Percentiles rank a stretch among this genome's conserved stretches.
phyloP scores from a whole-genome alignment of 1,140 invertebrate species.

The Harpegnathos saltator region DNA sequence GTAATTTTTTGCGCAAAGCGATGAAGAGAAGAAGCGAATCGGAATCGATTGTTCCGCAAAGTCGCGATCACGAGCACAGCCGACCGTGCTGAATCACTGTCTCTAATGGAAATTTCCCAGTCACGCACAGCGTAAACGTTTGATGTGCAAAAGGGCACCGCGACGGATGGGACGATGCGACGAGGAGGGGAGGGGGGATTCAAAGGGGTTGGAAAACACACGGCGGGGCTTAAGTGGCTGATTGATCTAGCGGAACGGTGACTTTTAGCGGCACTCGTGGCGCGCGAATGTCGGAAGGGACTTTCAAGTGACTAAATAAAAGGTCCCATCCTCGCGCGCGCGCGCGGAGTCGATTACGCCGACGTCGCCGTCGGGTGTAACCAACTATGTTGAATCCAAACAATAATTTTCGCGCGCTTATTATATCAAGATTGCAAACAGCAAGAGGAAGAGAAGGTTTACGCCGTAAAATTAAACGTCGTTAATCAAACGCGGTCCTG shows the following conservation, averaged over 20 bases:
- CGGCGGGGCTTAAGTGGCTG: slow-evolving; percentile 35
- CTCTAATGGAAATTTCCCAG: slow-evolving; percentile 23
- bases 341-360: not conserved
- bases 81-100: slow-evolving; percentile 9
- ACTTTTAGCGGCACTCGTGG: slow-evolving; percentile 21
- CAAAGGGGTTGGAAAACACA: slow-evolving; percentile 41
- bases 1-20: not conserved
- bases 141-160: slow-evolving; percentile 35
- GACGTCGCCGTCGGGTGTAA: not conserved
- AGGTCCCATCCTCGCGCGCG: not conserved
- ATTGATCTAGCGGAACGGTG: slow-evolving; percentile 27
- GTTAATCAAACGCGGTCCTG: not conserved
- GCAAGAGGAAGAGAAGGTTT: not conserved
- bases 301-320: slow-evolving; percentile 34
- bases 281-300: slow-evolving; percentile 12
- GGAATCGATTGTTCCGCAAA: not conserved
- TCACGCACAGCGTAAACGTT: not conserved
- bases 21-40: not conserved
- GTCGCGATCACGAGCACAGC: not conserved
- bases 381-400: not conserved
- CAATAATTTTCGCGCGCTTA: not conserved
- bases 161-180: not conserved
- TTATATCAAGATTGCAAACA: not conserved
- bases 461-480: not conserved
- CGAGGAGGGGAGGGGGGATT: slow-evolving; percentile 7